Evolutionary conservation across 2,113 vertebrate genomes (phyloP).

Genomic region (Microtus montanus): DNA sequence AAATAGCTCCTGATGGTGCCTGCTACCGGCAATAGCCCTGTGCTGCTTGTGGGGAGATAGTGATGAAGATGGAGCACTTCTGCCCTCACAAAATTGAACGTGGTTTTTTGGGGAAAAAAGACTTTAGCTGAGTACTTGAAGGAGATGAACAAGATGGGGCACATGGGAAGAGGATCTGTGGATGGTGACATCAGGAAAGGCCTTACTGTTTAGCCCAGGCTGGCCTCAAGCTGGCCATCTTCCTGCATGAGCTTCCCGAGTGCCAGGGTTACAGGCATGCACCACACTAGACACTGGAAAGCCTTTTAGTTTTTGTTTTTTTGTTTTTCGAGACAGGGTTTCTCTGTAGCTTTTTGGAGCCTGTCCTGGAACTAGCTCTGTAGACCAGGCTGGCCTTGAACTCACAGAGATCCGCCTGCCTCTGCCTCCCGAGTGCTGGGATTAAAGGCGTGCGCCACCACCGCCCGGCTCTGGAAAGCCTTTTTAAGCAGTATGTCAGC

Average conservation of each 20-base stretch:
- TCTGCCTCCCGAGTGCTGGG: no score
- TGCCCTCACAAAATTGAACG: background rate
- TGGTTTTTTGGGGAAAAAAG: background rate
- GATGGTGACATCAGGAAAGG: background rate
- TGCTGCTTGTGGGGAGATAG: background rate
- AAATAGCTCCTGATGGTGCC: background rate
- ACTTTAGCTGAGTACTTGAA: background rate
- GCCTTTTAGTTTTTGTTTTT: background rate
- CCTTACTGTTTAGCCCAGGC: background rate
- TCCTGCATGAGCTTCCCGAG: background rate
- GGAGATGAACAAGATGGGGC: background rate
- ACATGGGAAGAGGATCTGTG: background rate
- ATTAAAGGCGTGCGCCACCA: no score
- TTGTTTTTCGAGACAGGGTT: no score
- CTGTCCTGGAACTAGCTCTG: no score
- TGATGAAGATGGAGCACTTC: background rate
- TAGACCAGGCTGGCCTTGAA: no score
- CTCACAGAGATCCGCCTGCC: no score
- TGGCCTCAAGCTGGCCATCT: background rate
- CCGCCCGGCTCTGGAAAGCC: background rate
- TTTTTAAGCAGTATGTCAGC: background rate
- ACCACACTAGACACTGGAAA: background rate
- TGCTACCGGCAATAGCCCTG: background rate
- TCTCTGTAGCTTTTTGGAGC: no score
- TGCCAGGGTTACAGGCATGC: background rate